These are phyloP conservation scores for Zaprionus ghesquierei DNA, from an alignment of 1,140 invertebrate species.

Conservation along the genomic window DNA sequence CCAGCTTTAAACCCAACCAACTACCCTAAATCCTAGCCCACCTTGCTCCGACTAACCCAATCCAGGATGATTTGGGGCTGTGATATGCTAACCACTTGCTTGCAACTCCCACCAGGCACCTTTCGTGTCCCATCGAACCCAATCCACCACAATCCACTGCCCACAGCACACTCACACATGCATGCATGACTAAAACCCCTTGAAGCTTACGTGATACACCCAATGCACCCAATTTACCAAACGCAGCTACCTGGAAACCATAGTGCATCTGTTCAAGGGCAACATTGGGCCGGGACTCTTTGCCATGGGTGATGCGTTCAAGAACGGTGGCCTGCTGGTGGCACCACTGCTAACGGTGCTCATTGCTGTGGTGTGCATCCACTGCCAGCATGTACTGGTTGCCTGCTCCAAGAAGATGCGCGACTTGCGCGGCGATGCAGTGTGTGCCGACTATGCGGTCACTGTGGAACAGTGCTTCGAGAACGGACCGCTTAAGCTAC, in stretches of 20 bases:
- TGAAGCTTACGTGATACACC: not conserved
- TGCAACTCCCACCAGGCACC: not conserved
- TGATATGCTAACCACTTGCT: not conserved
- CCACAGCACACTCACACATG: not conserved
- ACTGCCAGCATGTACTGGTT: constrained; percentile 89
- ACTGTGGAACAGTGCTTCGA: constrained; percentile 91
- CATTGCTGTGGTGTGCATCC: constrained; percentile 88
- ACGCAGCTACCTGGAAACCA: constrained; percentile 87
- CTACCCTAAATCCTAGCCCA: not conserved
- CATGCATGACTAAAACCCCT: not conserved
- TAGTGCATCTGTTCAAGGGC: constrained; percentile 89
- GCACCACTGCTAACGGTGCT: constrained; percentile 86
- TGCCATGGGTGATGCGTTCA: constrained; percentile 90
- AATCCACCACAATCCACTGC: not conserved
- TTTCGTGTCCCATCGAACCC: not conserved
- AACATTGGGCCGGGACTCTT: constrained; percentile 90
- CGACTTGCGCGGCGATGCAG: constrained; percentile 83
- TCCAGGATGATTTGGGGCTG: not conserved
- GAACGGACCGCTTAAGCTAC: constrained; percentile 86
- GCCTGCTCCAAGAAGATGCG: constrained; percentile 87
- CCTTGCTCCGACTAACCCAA: not conserved
- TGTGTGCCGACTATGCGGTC: constrained; percentile 88
- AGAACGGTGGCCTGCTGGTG: constrained; percentile 88
- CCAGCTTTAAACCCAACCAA: not conserved
- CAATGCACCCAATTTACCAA: too few species aligned